These are phyloP conservation scores for Latheticus oryzae DNA, from an alignment of 2,888 invertebrate species.

Conservation along the genomic window DNA sequence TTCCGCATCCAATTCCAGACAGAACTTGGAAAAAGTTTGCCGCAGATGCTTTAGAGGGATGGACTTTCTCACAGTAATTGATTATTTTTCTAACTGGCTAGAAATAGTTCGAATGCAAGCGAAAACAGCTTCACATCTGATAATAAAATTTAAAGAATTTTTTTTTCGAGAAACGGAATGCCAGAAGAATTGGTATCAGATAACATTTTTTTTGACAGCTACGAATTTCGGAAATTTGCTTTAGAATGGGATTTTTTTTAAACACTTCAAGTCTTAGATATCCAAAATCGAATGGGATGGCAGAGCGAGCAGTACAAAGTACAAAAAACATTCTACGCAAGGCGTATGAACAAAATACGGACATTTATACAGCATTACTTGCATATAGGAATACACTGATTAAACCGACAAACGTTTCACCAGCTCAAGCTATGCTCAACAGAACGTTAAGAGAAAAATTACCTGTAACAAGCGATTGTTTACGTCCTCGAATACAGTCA, in stretches of 20 bases:
- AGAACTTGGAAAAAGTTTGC: conserved; percentile 25
- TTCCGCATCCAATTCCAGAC: conserved; percentile 10
- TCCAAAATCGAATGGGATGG: conserved; percentile 46
- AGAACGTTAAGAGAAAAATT: conserved; percentile 7
- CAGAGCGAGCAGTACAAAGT: conserved; percentile 45
- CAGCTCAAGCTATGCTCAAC: conserved; percentile 3
- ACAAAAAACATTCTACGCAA: conserved; percentile 44
- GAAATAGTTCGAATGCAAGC: conserved; percentile 41
- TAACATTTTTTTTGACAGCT: conserved; percentile 47
- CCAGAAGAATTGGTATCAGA: conserved; percentile 39
- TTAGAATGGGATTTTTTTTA: conserved; percentile 44
- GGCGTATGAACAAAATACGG: not conserved
- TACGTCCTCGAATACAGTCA: not conserved
- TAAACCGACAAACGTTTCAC: conserved; percentile 1
- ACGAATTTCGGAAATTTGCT: conserved; percentile 43
- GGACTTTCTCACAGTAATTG: conserved; percentile 46
- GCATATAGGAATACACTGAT: conserved; percentile 14
- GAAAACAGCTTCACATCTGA: conserved; percentile 35
- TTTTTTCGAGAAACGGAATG: conserved; percentile 33
- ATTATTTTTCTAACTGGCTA: conserved; percentile 50
- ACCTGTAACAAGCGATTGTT: not conserved
- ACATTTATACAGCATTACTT: conserved; percentile 4
- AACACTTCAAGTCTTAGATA: conserved; percentile 46
- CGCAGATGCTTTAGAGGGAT: conserved; percentile 29
- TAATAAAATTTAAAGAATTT: conserved; percentile 41